These are phyloP conservation scores for Pterocles gutturalis DNA, from an alignment of 2,113 vertebrate genomes.

Conservation along the genomic window DNA sequence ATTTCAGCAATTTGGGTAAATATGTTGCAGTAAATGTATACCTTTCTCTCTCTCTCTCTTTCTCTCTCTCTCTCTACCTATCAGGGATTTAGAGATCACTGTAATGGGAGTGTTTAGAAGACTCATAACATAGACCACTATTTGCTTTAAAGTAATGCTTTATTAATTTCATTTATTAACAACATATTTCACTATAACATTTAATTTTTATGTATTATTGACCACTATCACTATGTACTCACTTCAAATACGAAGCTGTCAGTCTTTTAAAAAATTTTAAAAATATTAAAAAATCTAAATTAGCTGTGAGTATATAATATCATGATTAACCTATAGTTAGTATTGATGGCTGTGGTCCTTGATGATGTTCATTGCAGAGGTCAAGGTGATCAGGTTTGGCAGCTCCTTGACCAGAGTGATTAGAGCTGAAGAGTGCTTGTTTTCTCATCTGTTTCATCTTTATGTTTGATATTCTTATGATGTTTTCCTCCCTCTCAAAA, in stretches of 20 bases:
- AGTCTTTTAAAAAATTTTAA: background rate
- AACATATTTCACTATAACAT: background rate
- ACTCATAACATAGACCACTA: background rate
- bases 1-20: background rate
- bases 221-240: background rate
- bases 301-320: background rate
- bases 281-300: background rate
- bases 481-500: accelerated
- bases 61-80: background rate
- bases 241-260: background rate
- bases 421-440: background rate
- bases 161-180: background rate
- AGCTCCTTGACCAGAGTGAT: background rate
- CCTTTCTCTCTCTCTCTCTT: background rate
- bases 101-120: background rate
- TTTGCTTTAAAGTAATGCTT: background rate
- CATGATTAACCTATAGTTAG: background rate
- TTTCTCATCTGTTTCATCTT: background rate
- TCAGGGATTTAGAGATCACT: background rate
- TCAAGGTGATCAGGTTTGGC: background rate
- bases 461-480: background rate
- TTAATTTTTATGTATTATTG: background rate
- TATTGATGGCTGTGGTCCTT: background rate
- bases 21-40: background rate
- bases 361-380: background rate